Evolutionary conservation across 2,113 vertebrate species (phyloP), one percentile per base, ranked within the genome.

Genomic region (Notiomystis cincta): DNA sequence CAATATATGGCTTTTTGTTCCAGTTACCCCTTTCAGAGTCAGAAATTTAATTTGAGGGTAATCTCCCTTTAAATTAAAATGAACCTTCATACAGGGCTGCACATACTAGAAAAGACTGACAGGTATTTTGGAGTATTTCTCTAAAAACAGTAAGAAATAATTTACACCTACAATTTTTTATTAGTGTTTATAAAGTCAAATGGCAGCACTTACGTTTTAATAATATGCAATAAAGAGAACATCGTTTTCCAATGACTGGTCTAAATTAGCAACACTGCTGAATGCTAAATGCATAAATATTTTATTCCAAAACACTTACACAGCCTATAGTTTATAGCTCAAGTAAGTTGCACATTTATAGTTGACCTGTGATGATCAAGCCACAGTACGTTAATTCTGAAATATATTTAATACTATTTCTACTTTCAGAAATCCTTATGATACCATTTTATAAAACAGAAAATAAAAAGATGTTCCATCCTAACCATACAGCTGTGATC

Each of bases 251-350:
- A 94, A 69, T 78, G 83, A 92, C 80, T 92, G 61, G 40, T 86
- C 69, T 85, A 90, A 87, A 94, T 96, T 84, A 96, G 72, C 42
- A 82, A 50, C 82, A 47, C 64, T 87, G 75, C 72, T 77, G 67
- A 97, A 92, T 3, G 45, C 17, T 87, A 94, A 89, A 79, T 40
- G 30, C 60, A 95, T 95, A 87, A 94, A 93, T 96, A 94, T 93
- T 97, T 96, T 90, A 97, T 93, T 88, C 38, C 40, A 73, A 82
- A 95, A 89, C 61, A 89, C 85, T 96, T 80, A 87, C n/a, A 80
- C 33, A 78, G 89, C 48, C 87, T 51, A 38, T 80, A 47, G 79
- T 94, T 96, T 95, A 75, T 53, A 94, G 67, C 75, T 84, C 54
- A 84, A 87, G 71, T 60, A 94, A 86, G 75, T 5, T 66, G 75